Conservation (phyloP, 1,140 invertebrate genomes). For the Physella acuta region DNA sequence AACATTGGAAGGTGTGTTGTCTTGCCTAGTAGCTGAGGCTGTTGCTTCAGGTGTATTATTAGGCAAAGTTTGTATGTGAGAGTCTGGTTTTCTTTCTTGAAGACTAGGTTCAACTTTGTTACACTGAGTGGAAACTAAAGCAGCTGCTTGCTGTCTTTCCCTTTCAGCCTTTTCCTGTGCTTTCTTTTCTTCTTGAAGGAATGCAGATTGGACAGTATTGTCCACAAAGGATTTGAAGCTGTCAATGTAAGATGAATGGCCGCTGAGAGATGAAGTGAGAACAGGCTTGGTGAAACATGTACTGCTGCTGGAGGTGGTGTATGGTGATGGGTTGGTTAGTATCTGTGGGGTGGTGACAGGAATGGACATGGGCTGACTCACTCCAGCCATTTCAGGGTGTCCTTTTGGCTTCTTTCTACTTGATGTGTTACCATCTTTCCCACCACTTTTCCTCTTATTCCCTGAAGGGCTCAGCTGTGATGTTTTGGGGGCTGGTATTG, state of each 20-base stretch:
- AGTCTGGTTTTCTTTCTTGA: neutral
- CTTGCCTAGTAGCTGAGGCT: conserved; percentile 12
- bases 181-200: conserved; percentile 47
- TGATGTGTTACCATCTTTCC: conserved; percentile 19
- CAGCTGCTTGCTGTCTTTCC: neutral
- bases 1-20: conserved; percentile 3
- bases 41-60: conserved; percentile 25
- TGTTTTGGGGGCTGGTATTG: conserved; percentile 24
- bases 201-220: conserved; percentile 57
- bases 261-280: conserved; percentile 56
- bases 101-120: neutral
- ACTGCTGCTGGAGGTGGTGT: conserved; percentile 61
- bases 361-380: conserved; percentile 55
- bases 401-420: conserved; percentile 33
- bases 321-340: conserved; percentile 65
- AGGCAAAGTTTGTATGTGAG: neutral
- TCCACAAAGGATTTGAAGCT: conserved; percentile 60
- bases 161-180: conserved; percentile 16
- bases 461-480: conserved; percentile 70
- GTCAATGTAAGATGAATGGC: conserved; percentile 60
- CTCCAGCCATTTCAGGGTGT: conserved; percentile 38
- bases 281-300: conserved; percentile 21
- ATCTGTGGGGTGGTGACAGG: conserved; percentile 65
- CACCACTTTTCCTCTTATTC: conserved; percentile 34
- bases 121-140: neutral